Base-by-base conservation (phyloP, 2,113 vertebrate species). In the Actinemys pallida region DNA sequence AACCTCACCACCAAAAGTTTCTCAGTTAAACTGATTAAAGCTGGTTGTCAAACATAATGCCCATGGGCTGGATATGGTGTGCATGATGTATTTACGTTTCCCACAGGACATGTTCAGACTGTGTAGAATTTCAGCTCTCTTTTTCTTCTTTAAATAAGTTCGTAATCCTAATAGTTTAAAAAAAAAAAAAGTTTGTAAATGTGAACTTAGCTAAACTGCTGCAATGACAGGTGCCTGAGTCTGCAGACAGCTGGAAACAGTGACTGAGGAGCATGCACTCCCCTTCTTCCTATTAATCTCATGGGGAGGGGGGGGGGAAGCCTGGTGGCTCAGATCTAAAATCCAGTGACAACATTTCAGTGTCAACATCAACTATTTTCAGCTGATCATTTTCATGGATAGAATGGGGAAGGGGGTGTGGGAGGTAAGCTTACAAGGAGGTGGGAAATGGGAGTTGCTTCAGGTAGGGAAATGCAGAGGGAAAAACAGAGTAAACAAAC, bases 291-390 rank as follows among this genome's bases (percentile, higher is more conserved):
- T 39, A 75, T 75, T 75, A 75, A 75, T 24, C 39, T 75, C 69
- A 24, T 5, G 5, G 69, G 0, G 39, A 10, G n/a, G 7, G 8
- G 3, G 4, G 4, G 1, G n/a, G n/a, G n/a, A 7, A 31, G 27
- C 27, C 31, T 31, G 3, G 14, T 65, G 31, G 3, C 39, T 25
- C 69, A 75, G 69, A 39, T 5, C 39, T 75, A 42, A 75, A 75
- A 75, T 42, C n/a, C 69, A 75, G 22, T 22, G 39, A 75, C n/a
- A 39, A 24, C 22, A 39, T 22, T 75, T 75, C 69, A 22, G 69
- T 75, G 69, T 75, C 25, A 27, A 57, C 31, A 69, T n/a, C 17
- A 35, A n/a, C 69, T 75, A 42, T 75, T 42, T 75, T 75, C 10
- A 42, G n/a, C 8, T 75, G 69, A 39, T 75, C 22, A 42, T 42